Percentiles rank a stretch among this genome's conserved stretches.
Conservation (phyloP, 2,113 vertebrate genomes). For the Geococcyx californianus region DNA sequence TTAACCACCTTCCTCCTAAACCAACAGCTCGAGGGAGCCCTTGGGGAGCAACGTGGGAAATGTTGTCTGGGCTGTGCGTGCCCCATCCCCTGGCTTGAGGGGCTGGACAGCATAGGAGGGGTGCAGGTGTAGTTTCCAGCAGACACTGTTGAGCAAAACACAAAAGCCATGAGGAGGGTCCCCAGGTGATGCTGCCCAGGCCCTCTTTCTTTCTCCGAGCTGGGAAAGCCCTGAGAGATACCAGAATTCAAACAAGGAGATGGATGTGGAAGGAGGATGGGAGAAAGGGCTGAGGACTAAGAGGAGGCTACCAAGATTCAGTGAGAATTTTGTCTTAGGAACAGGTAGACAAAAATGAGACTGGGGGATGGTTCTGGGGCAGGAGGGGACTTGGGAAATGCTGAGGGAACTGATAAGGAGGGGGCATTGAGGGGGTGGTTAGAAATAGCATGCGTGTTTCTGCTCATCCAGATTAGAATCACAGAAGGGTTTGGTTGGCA, state of each 20-base stretch:
- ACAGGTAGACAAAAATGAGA: background rate
- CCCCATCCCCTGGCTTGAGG: background rate
- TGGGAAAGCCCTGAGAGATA: background rate
- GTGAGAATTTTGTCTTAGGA: background rate
- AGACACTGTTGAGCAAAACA: background rate
- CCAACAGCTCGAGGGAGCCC: rapidly evolving
- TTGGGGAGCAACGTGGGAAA: rapidly evolving
- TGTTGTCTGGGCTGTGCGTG: rapidly evolving
- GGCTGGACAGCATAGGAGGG: background rate
- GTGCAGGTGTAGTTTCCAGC: too few relatives aligned
- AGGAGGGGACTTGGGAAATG: background rate
- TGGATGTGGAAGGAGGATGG: too few relatives aligned
- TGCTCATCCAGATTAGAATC: background rate
- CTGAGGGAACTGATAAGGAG: background rate
- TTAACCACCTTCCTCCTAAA: too few relatives aligned
- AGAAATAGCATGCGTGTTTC: background rate
- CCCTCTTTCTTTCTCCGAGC: background rate
- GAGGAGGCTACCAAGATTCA: background rate
- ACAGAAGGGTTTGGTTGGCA: background rate
- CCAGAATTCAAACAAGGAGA: background rate
- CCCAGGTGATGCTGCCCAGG: background rate
- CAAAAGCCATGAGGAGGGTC: background rate
- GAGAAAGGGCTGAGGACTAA: background rate
- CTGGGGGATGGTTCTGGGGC: background rate
- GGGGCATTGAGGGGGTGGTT: background rate